Conservation (phyloP, 2,888 invertebrate genomes). For the Tiliacea citrago region DNA sequence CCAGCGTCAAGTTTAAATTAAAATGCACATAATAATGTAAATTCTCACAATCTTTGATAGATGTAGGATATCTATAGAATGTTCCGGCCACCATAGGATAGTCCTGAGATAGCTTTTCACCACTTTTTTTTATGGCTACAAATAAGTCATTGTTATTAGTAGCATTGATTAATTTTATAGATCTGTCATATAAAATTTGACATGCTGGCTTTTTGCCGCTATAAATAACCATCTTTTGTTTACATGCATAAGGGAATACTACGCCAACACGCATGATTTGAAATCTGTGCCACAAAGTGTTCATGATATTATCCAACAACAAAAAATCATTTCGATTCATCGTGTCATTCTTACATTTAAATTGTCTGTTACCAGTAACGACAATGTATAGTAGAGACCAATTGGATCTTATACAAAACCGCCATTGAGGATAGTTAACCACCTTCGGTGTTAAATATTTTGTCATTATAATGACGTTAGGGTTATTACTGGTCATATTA, state of each 20-base stretch:
- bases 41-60: slow-evolving; percentile 69
- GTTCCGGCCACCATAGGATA: slow-evolving; percentile 74
- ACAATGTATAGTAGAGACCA: slow-evolving; percentile 71
- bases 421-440: slow-evolving; percentile 39
- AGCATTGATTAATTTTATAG: slow-evolving; percentile 64
- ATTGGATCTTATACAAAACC: slow-evolving; percentile 51
- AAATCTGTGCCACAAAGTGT: slow-evolving; percentile 73
- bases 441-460: slow-evolving; percentile 54
- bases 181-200: slow-evolving; percentile 70
- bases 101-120: slow-evolving; percentile 58
- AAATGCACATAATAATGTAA: slow-evolving; percentile 66
- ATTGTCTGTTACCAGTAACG: slow-evolving; percentile 62
- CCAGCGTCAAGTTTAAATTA: slow-evolving; percentile 59
- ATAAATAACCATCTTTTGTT: slow-evolving; percentile 68
- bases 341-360: slow-evolving; percentile 66
- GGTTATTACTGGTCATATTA: slow-evolving; percentile 22
- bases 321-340: slow-evolving; percentile 58
- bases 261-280: slow-evolving; percentile 66
- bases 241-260: slow-evolving; percentile 73
- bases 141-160: slow-evolving; percentile 49
- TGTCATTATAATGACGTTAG: slow-evolving; percentile 64
- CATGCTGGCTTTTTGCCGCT: slow-evolving; percentile 62
- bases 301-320: slow-evolving; percentile 68
- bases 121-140: slow-evolving; percentile 42
- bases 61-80: slow-evolving; percentile 76